Base-by-base conservation (phyloP, 2,113 vertebrate species). In the Myotis davidii region DNA sequence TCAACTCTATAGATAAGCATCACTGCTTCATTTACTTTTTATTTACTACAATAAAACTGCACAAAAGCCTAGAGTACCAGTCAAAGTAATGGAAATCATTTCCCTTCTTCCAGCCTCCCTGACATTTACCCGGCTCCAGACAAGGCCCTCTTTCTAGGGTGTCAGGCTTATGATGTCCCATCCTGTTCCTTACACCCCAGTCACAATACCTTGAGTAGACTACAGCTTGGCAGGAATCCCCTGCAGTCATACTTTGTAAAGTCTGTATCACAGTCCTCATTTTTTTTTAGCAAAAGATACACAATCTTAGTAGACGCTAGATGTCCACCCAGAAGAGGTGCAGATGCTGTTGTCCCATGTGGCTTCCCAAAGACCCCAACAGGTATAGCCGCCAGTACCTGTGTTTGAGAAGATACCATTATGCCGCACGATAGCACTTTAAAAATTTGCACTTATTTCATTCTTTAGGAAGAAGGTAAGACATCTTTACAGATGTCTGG, bases 271-370 rank as follows among this genome's bases (percentile, higher is more conserved):
- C 5, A 59, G 34, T 79, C 27, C 34, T 37, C 6, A 54, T 85
- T 84, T 65, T 84, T 65, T 90, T 90, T 92, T 94, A 92, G 64
- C 76, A 90, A 74, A 96, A 90, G 6, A n/a, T 42, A n/a, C 21
- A 56, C n/a, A 54, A 27, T 61, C 25, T 91, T 54, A 77, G 23
- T 90, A 29, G 45, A 90, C 72, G 25, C 25, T n/a, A 59, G 65
- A 21, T 39, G 52, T 17, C 14, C 52, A 92, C 52, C 20, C 65
- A 48, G 42, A 85, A 84, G 37, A 67, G 34, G 4, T 29, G 18
- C 3, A n/a, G 23, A 29, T 37, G 6, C 25, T 17, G 2, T 21
- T 42, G 20, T 32, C 25, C n/a, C 13, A 2, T 64, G 21, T 54
- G 39, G 12, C 88, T 64, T 25, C 48, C 48, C 59, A 14, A 21